A percentile compares a stretch with the other conserved stretches of the same genome.
phyloP scores from a whole-genome alignment of 2,888 invertebrate genomes.

The Pemphredon lugubris region DNA sequence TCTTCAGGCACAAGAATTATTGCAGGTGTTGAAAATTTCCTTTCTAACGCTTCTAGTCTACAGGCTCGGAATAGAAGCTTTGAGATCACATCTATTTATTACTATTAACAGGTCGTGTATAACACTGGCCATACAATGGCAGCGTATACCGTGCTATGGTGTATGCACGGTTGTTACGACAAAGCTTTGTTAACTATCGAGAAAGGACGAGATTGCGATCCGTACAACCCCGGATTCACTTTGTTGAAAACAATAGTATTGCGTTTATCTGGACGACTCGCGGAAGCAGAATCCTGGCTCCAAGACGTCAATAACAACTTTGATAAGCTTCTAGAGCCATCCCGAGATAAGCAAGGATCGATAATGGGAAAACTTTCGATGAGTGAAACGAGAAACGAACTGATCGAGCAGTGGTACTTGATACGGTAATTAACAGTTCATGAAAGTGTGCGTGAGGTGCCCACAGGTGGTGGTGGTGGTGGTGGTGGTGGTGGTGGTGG shows the following conservation, averaged over 20 bases:
- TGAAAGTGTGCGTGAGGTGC: background rate
- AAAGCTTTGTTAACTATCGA: constrained; percentile 62
- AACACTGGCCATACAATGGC: constrained; percentile 56
- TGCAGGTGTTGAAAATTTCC: too few species aligned
- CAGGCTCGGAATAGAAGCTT: too few species aligned
- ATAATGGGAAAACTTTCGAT: constrained; percentile 58
- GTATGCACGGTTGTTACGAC: constrained; percentile 63
- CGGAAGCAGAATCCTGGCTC: constrained; percentile 61
- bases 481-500: too few species aligned
- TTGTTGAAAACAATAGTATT: constrained; percentile 61
- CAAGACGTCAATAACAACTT: constrained; percentile 56
- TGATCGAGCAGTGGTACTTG: constrained; percentile 64
- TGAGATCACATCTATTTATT: background rate
- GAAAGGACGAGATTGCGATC: constrained; percentile 65
- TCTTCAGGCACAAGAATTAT: constrained; percentile 46
- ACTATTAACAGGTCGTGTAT: constrained; percentile 49
- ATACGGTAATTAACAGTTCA: constrained; percentile 45
- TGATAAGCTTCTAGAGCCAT: constrained; percentile 55
- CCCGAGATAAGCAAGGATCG: constrained; percentile 46
- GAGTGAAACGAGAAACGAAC: constrained; percentile 44
- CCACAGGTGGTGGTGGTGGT: too few species aligned
- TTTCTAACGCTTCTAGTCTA: too few species aligned
- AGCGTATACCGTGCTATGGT: constrained; percentile 60
- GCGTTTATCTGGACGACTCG: constrained; percentile 60
- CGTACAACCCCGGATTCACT: constrained; percentile 66